These are phyloP conservation scores for Diplodus sargus DNA, from an alignment of 2,797 vertebrate species.

Conservation along the genomic window DNA sequence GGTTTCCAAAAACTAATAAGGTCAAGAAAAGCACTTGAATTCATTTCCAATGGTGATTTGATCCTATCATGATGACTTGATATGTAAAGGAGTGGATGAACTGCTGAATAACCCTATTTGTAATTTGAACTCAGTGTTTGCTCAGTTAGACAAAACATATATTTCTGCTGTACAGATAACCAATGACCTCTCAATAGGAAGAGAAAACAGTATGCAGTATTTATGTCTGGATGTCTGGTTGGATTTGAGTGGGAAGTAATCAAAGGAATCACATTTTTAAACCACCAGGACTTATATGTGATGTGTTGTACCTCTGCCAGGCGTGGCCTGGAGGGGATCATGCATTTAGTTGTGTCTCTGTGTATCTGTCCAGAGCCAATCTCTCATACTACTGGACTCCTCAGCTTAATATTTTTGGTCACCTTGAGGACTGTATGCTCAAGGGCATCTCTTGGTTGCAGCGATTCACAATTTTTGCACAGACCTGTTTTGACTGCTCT, in stretches of 20 bases:
- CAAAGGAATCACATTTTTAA: conserved; percentile 22
- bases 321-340: too few species aligned
- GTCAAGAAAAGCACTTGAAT: conserved; percentile 50
- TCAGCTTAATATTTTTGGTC: too few species aligned
- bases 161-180: conserved; percentile 42
- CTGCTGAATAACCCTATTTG: conserved; percentile 23
- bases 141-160: conserved; percentile 16
- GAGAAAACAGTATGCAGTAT: conserved; percentile 27
- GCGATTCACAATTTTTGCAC: too few species aligned
- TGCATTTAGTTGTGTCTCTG: too few species aligned
- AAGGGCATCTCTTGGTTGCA: too few species aligned
- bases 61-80: conserved; percentile 57
- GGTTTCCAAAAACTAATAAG: conserved; percentile 38
- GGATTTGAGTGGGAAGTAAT: conserved; percentile 1
- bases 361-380: too few species aligned
- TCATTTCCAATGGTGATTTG: conserved; percentile 43
- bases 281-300: conserved; percentile 40
- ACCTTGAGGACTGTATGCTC: too few species aligned
- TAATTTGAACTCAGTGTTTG: conserved; percentile 22
- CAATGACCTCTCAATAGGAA: conserved; percentile 34
- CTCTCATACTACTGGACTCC: too few species aligned
- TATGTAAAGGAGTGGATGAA: conserved; percentile 35
- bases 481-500: too few species aligned
- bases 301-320: conserved; percentile 8
- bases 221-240: conserved; percentile 35